Percentiles rank a stretch among this genome's conserved stretches.
phyloP scores from a whole-genome alignment of 2,888 invertebrate genomes.

The Pristionchus entomophagus region DNA sequence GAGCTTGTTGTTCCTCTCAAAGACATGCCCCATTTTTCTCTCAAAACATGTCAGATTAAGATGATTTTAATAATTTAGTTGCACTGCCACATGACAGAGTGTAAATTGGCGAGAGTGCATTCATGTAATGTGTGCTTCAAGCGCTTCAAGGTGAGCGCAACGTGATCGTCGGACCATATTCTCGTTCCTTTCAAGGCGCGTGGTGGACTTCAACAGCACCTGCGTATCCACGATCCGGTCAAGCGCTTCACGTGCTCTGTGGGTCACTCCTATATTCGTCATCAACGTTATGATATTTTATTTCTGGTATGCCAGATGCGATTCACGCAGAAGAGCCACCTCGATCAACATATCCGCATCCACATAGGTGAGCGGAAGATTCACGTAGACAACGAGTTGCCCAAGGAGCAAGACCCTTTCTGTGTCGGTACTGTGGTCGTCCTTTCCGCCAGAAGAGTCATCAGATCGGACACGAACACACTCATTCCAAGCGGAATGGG shows the following conservation, averaged over 20 bases:
- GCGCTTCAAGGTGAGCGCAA: constrained; percentile 58
- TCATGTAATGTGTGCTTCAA: constrained; percentile 71
- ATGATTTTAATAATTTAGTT: constrained; percentile 59
- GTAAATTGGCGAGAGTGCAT: constrained; percentile 66
- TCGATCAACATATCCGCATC: constrained; percentile 75
- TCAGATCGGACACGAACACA: constrained; percentile 71
- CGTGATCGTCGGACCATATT: not conserved
- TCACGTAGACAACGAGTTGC: not conserved
- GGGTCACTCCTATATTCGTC: not conserved
- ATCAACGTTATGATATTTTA: not conserved
- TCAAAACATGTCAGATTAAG: too few species aligned
- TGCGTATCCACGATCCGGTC: constrained; percentile 72
- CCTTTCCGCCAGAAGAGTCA: constrained; percentile 73
- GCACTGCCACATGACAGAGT: constrained; percentile 70
- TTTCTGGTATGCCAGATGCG: constrained; percentile 69
- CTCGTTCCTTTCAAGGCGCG: constrained; percentile 63
- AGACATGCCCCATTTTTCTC: too few species aligned
- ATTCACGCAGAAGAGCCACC: constrained; percentile 75
- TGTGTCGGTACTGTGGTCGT: constrained; percentile 70
- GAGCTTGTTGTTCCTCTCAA: not conserved
- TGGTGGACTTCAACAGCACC: constrained; percentile 74
- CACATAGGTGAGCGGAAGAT: constrained; percentile 65
- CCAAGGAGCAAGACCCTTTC: constrained; percentile 71
- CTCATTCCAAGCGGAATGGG: constrained; percentile 3
- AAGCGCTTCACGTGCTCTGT: constrained; percentile 65